phyloP scores from a whole-genome alignment of 92 coral and sea anemone species.

The Muricea muricata region DNA sequence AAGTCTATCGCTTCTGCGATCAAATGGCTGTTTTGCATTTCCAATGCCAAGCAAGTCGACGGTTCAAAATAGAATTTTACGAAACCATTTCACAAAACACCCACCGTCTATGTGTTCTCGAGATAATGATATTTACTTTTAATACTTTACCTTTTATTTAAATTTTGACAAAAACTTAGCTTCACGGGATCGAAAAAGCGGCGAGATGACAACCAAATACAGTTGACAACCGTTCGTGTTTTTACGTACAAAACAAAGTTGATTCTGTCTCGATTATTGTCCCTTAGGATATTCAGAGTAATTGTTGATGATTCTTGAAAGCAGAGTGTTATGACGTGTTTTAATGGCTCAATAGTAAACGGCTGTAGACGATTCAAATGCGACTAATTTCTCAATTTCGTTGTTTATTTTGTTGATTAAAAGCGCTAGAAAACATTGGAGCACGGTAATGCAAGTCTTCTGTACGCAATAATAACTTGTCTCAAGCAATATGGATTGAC shows the following conservation, averaged over 20 bases:
- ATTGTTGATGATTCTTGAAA: neutral
- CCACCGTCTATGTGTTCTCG: too few relatives aligned
- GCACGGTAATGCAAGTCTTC: neutral
- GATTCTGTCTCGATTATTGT: neutral
- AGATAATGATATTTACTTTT: too few relatives aligned
- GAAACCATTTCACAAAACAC: too few relatives aligned
- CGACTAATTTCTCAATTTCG: neutral
- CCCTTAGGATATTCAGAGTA: neutral
- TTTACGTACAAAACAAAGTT: neutral
- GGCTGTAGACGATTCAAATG: neutral
- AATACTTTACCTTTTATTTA: too few relatives aligned
- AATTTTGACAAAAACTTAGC: too few relatives aligned
- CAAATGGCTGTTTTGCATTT: too few relatives aligned
- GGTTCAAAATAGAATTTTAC: too few relatives aligned
- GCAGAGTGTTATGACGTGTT: neutral
- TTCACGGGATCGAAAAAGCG: too few relatives aligned
- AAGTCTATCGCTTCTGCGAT: too few relatives aligned
- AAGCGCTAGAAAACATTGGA: neutral
- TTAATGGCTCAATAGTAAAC: neutral
- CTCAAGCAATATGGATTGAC: neutral
- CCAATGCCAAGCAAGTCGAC: too few relatives aligned
- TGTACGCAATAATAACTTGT: neutral
- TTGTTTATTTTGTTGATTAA: constrained; percentile 9
- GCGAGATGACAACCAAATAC: too few relatives aligned
- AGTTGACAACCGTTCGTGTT: too few relatives aligned